Conservation (phyloP, 2,113 vertebrate species). For the Crotalus helleri region DNA sequence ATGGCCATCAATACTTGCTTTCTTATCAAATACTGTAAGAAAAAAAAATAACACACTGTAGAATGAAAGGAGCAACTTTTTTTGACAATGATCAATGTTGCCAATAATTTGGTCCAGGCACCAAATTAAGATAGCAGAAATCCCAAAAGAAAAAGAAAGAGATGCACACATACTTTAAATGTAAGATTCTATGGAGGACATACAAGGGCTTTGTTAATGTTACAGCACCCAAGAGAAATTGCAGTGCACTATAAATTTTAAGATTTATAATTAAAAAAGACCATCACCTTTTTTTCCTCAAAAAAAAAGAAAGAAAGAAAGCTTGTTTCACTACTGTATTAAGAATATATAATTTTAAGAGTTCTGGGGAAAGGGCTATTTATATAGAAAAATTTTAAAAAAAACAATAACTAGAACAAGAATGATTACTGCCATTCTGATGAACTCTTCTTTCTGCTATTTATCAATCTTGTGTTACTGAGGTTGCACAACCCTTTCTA, state of each 20-base stretch:
- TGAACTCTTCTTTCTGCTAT: background rate
- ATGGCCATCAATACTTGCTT: constrained; percentile 75
- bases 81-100: background rate
- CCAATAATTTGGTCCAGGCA: background rate
- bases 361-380: background rate
- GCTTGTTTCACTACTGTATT: background rate
- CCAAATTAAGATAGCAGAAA: background rate
- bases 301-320: background rate
- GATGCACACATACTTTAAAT: background rate
- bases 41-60: constrained; percentile 28
- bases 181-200: background rate
- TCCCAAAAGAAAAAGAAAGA: background rate
- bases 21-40: constrained; percentile 84
- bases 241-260: background rate
- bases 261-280: background rate
- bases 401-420: background rate
- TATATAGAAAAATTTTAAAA: background rate
- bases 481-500: background rate
- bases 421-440: background rate
- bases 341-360: background rate
- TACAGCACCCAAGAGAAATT: background rate
- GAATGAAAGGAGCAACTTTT: background rate
- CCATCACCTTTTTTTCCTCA: background rate
- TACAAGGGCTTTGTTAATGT: background rate
- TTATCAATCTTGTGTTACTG: background rate